Base-by-base conservation (phyloP, 2,888 invertebrate species). In the Lasiommata megera region DNA sequence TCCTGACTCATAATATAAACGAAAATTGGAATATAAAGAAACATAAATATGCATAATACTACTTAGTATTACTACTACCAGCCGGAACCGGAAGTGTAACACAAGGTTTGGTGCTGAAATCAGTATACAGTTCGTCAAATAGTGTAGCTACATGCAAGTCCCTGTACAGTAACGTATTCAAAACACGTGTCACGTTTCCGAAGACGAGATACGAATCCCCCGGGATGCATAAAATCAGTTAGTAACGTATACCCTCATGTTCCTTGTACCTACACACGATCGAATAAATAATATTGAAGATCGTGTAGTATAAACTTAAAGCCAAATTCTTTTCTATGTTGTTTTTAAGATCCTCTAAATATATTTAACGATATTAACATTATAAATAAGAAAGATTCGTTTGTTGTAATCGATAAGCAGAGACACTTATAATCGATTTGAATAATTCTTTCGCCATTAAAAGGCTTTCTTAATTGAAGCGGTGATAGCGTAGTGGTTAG, bases 181-280 rank as follows among this genome's bases (percentile, higher is more conserved):
- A 65, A 73, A 77, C 88, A 89, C 88, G 88, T 85, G 72, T 66
- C 72, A 47, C 74, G 74, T 76, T 79, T 82, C 74, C 84, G 84
- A 79, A 81, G 79, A 83, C 80, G 80, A 79, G 77, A 83, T 82
- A 87, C 86, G 87, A 88, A 87, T 86, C 88, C 83, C 80, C 60
- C 62, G 78, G 78, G 84, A 78, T 72, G 73, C 72, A 67, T 73
- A 69, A 79, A 84, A 88, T 88, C 84, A 83, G 58, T 70, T 67
- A 61, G 58, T 70, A 67, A 61, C 68, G 69, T 78, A 82, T 79
- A 80, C 76, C 74, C 80, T 73, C 63, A 62, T 66, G 65, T 63
- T 67, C 61, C 73, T 73, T 74, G 80, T 84, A 84, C 83, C 80
- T 84, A 84, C 79, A 79, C 68, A 70, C 74, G 72, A 79, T 82